Evolutionary conservation across 2,888 invertebrate species (phyloP).

Genomic region (Harpalus rubripes): DNA sequence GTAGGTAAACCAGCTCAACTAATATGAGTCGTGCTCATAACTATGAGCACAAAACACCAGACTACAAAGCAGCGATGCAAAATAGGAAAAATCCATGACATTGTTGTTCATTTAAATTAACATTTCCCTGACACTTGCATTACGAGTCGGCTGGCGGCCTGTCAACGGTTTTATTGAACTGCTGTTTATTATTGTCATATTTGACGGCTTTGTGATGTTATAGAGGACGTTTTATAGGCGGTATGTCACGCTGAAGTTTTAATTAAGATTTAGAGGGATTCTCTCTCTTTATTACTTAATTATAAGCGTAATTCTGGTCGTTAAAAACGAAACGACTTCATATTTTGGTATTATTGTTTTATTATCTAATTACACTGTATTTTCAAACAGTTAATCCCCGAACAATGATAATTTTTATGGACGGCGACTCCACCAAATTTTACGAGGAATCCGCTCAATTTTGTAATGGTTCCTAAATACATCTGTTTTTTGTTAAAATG

Average conservation of each 20-base stretch:
- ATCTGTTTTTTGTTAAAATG: too few species aligned
- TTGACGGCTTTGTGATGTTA: slow-evolving; percentile 42
- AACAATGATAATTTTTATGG: neutral
- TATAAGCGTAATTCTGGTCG: slow-evolving; percentile 30
- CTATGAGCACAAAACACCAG: too few species aligned
- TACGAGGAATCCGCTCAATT: neutral
- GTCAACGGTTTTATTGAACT: slow-evolving; percentile 30
- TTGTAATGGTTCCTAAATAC: too few species aligned
- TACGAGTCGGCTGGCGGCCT: neutral
- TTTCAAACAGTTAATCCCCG: neutral
- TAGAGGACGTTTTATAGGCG: slow-evolving; percentile 52
- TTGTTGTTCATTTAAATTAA: too few species aligned
- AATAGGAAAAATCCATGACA: too few species aligned
- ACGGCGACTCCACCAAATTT: neutral
- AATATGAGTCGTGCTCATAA: too few species aligned
- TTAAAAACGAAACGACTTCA: slow-evolving; percentile 40
- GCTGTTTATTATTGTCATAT: slow-evolving; percentile 62
- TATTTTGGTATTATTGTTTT: slow-evolving; percentile 16
- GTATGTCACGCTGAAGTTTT: slow-evolving; percentile 48
- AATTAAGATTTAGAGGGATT: slow-evolving; percentile 60
- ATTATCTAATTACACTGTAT: neutral
- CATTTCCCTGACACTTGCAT: too few species aligned
- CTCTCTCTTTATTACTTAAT: slow-evolving; percentile 56
- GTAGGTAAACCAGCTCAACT: too few species aligned
- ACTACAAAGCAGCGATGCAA: too few species aligned